Evolutionary conservation across 2,888 invertebrate genomes (phyloP).

Genomic region (Hofmannophila pseudospretella): DNA sequence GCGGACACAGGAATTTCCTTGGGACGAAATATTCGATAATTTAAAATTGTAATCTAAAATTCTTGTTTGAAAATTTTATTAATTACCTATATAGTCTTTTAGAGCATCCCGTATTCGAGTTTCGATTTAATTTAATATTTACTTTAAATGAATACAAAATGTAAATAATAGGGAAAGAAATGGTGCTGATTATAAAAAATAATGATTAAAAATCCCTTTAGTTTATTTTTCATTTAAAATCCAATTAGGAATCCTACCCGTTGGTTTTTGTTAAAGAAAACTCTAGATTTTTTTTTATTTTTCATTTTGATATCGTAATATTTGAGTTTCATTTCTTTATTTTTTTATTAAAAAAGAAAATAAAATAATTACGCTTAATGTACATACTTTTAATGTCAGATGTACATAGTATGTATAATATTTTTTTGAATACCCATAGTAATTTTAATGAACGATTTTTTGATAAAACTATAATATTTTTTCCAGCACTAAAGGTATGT

Average conservation of each 20-base stretch:
- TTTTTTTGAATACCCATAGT: not conserved
- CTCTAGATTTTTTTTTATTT: not conserved
- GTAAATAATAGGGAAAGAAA: not conserved
- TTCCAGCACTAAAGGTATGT: conserved; percentile 59
- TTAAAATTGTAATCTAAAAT: conserved; percentile 1
- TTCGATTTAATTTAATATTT: not conserved
- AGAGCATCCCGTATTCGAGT: not conserved
- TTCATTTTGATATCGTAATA: not conserved
- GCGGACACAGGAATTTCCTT: conserved; percentile 19
- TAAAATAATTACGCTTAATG: conserved; percentile 39
- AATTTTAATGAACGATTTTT: conserved; percentile 13
- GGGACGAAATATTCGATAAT: conserved; percentile 9
- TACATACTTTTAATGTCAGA: conserved; percentile 63
- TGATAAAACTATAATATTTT: conserved; percentile 4
- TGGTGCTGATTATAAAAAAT: too few species aligned
- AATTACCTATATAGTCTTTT: not conserved
- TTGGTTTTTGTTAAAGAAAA: not conserved
- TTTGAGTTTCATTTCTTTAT: conserved; percentile 17
- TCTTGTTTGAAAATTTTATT: not conserved
- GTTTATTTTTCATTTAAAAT: not conserved
- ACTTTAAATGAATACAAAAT: not conserved
- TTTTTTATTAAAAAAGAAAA: conserved; percentile 33
- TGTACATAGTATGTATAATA: conserved; percentile 17
- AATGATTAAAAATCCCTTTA: not conserved
- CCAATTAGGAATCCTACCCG: not conserved